Conservation (phyloP, 2,113 vertebrate genomes). For the Scophthalmus maximus region DNA sequence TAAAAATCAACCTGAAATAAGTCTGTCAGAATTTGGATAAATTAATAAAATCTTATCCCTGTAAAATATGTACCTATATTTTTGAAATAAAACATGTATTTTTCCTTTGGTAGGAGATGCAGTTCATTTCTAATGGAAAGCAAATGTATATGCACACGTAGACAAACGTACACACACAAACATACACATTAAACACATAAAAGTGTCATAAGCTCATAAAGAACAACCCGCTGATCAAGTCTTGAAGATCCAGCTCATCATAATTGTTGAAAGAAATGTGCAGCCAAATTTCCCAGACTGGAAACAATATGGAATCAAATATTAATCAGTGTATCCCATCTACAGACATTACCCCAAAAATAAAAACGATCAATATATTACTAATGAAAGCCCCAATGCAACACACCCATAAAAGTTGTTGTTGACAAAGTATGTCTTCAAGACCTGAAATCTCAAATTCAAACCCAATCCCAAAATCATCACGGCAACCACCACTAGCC, state of each 20-base stretch:
- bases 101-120: background rate
- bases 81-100: background rate
- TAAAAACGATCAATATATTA: too few species aligned
- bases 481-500: conserved; percentile 68
- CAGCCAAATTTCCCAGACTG: background rate
- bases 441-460: conserved; percentile 46
- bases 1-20: too few species aligned
- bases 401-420: background rate
- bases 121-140: background rate
- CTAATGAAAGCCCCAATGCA: too few species aligned
- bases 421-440: conserved; percentile 42
- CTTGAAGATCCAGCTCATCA: conserved; percentile 53
- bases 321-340: too few species aligned
- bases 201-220: background rate
- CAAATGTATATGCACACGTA: background rate
- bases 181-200: conserved; percentile 1
- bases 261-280: background rate
- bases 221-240: conserved; percentile 28
- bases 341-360: too few species aligned
- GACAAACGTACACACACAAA: background rate
- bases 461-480: conserved; percentile 24
- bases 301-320: background rate
- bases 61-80: too few species aligned
- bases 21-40: too few species aligned
- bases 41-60: too few species aligned